Evolutionary conservation across 2,113 vertebrate genomes (phyloP).

Genomic region (Agapornis roseicollis): DNA sequence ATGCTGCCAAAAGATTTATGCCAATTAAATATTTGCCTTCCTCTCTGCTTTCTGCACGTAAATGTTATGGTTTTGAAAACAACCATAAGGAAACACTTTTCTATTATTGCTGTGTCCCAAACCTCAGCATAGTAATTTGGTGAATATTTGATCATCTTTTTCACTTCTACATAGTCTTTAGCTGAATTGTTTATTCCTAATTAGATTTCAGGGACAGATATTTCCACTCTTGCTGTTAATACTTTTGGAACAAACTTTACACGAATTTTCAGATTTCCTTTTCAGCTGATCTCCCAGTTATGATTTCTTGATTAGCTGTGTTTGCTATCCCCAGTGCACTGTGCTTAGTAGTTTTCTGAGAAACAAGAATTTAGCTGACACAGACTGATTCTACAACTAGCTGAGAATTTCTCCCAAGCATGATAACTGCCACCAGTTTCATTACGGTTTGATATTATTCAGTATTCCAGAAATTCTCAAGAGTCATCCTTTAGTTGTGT

Average conservation of each 20-base stretch:
- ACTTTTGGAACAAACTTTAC: neutral
- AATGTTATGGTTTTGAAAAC: neutral
- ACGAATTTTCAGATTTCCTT: neutral
- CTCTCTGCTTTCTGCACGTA: neutral
- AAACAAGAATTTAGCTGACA: neutral
- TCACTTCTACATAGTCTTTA: neutral
- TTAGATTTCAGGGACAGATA: neutral
- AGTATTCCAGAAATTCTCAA: neutral
- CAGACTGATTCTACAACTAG: neutral
- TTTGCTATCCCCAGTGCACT: neutral
- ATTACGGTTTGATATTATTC: neutral
- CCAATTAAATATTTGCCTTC: neutral
- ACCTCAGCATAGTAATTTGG: neutral
- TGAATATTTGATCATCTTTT: neutral
- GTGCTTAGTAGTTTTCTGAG: neutral
- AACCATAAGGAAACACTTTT: neutral
- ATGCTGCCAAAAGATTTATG: neutral
- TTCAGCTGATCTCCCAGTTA: neutral
- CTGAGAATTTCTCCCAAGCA: neutral
- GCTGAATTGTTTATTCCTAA: neutral
- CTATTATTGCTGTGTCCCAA: neutral
- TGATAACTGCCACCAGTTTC: neutral
- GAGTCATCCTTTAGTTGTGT: neutral
- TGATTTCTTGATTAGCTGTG: neutral
- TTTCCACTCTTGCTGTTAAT: neutral